Percentiles rank a stretch among this genome's conserved stretches.
Conservation (phyloP, 2,797 vertebrate species). For the Hemibagrus guttatus region DNA sequence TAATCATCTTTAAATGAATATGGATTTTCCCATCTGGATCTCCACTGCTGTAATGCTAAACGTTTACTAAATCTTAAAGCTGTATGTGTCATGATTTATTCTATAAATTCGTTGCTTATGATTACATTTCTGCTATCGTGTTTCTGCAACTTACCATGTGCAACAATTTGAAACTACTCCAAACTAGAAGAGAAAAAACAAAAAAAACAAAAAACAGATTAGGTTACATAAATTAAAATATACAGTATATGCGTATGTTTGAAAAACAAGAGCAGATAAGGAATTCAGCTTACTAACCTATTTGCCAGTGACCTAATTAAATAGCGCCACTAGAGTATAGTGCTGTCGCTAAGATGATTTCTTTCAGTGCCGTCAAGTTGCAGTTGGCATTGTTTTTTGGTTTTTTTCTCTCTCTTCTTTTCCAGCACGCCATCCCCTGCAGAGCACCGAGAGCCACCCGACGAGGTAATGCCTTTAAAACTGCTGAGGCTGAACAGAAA, state of each 20-base stretch:
- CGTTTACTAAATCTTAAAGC: background rate
- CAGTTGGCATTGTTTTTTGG: slow-evolving; percentile 50
- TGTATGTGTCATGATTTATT: background rate
- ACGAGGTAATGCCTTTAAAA: slow-evolving; percentile 62
- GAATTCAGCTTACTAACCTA: slow-evolving; percentile 54
- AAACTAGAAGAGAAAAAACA: background rate
- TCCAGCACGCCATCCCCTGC: slow-evolving; percentile 48
- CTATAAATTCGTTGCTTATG: background rate
- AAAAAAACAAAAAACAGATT: slow-evolving; percentile 16
- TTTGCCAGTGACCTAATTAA: slow-evolving; percentile 57
- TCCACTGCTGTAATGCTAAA: background rate
- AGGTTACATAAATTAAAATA: slow-evolving; percentile 31
- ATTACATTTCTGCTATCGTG: background rate
- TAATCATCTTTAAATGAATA: background rate
- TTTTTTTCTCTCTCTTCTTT: slow-evolving; percentile 17
- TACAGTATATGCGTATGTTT: slow-evolving; percentile 25
- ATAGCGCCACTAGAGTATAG: slow-evolving; percentile 54
- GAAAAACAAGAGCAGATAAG: slow-evolving; percentile 47
- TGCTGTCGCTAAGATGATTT: slow-evolving; percentile 47
- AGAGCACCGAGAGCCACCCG: slow-evolving; percentile 58
- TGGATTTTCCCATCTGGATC: background rate
- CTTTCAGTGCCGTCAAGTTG: slow-evolving; percentile 49
- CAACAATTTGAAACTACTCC: slow-evolving; percentile 8
- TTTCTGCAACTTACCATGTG: background rate
- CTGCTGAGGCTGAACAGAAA: slow-evolving; percentile 62